These are phyloP conservation scores for Aporophyla lueneburgensis DNA, from an alignment of 2,888 invertebrate species.

Conservation along the genomic window DNA sequence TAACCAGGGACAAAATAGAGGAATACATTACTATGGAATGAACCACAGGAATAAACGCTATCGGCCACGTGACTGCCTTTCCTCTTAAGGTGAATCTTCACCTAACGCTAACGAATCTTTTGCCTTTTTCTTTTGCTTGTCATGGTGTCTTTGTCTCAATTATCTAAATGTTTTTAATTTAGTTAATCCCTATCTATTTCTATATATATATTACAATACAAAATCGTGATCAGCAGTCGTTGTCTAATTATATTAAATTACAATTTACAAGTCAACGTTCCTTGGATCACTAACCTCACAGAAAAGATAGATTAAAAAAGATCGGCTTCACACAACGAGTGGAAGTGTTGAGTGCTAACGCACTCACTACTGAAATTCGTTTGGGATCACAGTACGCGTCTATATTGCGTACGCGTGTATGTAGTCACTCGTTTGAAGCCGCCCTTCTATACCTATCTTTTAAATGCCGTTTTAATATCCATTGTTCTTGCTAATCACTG, in stretches of 20 bases:
- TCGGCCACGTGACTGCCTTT: background rate
- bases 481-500: constrained; percentile 44
- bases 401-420: background rate
- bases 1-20: background rate
- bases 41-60: too few relatives aligned
- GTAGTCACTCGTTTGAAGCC: background rate
- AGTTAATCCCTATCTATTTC: background rate
- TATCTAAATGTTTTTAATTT: background rate
- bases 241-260: constrained; percentile 69
- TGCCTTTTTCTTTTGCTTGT: background rate
- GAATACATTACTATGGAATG: too few relatives aligned
- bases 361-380: background rate
- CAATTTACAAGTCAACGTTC: constrained; percentile 62
- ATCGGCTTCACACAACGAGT: background rate
- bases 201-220: constrained; percentile 66
- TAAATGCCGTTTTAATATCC: constrained; percentile 49
- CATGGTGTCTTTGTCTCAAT: background rate
- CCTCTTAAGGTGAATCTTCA: background rate
- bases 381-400: background rate
- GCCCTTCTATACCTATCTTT: background rate
- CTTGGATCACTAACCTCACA: constrained; percentile 35
- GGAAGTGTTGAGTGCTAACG: background rate
- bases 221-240: constrained; percentile 72
- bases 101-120: background rate
- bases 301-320: constrained; percentile 2